Evolutionary conservation across 2,888 invertebrate species (phyloP).

Genomic region (Drosophila ustulata): DNA sequence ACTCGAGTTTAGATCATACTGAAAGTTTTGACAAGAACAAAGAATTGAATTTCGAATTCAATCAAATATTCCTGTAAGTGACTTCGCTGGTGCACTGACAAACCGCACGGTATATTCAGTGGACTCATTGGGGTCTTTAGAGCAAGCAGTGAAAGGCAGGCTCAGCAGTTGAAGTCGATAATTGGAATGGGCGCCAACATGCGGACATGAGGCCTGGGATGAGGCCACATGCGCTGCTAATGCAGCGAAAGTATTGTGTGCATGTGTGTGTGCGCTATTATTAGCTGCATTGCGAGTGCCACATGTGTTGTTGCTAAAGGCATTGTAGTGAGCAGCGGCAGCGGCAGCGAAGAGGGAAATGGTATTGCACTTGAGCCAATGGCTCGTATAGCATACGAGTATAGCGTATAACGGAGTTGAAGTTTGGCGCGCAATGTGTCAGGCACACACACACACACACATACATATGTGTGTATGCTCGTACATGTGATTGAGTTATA

Average conservation of each 20-base stretch:
- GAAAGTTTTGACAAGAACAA: too few species aligned
- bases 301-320: constrained; percentile 74
- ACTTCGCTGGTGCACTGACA: neutral
- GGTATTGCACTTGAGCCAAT: constrained; percentile 71
- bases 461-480: constrained; percentile 15
- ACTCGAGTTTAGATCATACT: too few species aligned
- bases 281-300: constrained; percentile 53
- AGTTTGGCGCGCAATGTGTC: constrained; percentile 65
- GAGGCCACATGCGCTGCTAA: constrained; percentile 54
- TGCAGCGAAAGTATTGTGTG: constrained; percentile 69
- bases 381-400: constrained; percentile 41
- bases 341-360: constrained; percentile 45
- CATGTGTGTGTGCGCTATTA: constrained; percentile 47
- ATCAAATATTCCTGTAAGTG: too few species aligned
- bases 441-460: constrained; percentile 33
- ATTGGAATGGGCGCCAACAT: constrained; percentile 64
- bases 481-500: constrained; percentile 52
- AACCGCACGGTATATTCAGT: neutral
- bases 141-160: constrained; percentile 37
- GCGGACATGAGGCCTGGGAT: constrained; percentile 32
- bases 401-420: constrained; percentile 31
- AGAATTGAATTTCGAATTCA: too few species aligned
- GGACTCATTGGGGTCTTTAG: neutral
- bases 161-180: constrained; percentile 41
- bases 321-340: constrained; percentile 64